Evolutionary conservation across 2,113 vertebrate genomes (phyloP).

Genomic region (Ivindomyrus marchei): DNA sequence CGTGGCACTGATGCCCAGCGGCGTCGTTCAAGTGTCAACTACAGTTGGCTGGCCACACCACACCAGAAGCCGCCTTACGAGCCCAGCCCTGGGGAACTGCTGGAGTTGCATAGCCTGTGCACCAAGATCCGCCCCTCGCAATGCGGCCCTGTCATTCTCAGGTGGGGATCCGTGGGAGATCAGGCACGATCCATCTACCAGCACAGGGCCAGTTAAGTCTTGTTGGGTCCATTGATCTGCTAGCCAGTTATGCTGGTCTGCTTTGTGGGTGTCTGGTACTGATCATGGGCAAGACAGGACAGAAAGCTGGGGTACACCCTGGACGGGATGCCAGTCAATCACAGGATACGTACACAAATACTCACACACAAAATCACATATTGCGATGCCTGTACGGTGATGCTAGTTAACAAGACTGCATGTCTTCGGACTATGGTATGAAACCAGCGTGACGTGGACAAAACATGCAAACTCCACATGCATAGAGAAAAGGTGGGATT

Average conservation of each 20-base stretch:
- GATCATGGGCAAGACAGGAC: background rate
- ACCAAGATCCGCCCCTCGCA: slow-evolving; percentile 40
- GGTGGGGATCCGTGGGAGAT: slow-evolving; percentile 20
- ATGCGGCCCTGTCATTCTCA: slow-evolving; percentile 43
- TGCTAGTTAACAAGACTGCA: background rate
- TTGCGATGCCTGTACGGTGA: background rate
- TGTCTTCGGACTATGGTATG: background rate
- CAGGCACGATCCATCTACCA: background rate
- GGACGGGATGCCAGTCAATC: background rate
- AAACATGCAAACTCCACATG: background rate
- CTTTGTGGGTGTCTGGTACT: background rate
- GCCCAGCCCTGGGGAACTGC: slow-evolving; percentile 31
- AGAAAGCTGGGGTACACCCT: background rate
- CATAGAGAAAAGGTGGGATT: background rate
- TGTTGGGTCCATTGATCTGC: background rate
- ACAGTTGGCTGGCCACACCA: slow-evolving; percentile 39
- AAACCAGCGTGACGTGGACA: background rate
- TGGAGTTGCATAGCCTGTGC: slow-evolving; percentile 43
- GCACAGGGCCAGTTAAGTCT: background rate
- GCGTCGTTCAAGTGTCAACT: slow-evolving; percentile 37
- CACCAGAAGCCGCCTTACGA: slow-evolving; percentile 27
- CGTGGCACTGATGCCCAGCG: slow-evolving; percentile 27
- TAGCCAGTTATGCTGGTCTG: background rate
- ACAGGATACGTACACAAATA: background rate
- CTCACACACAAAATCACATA: background rate